These are phyloP conservation scores for Pegoplata infirma DNA, from an alignment of 2,888 invertebrate species.

Conservation along the genomic window DNA sequence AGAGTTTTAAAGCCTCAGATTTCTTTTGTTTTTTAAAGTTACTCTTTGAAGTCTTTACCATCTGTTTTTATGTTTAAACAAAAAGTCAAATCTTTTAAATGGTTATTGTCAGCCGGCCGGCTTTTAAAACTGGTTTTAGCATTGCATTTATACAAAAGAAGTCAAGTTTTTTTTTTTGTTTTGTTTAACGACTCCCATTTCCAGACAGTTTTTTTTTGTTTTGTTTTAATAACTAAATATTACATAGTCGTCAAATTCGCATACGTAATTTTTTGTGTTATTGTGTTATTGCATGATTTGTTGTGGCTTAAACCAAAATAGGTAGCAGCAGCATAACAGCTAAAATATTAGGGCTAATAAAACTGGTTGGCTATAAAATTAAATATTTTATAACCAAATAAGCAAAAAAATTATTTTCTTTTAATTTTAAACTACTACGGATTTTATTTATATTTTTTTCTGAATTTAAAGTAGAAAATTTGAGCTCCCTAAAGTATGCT, in stretches of 20 bases:
- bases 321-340: background rate
- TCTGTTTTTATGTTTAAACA: background rate
- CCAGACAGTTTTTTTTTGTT: too few species aligned
- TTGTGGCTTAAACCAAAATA: background rate
- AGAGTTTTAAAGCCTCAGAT: background rate
- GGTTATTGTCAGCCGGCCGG: constrained; percentile 49
- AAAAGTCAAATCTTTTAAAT: background rate
- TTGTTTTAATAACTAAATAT: background rate
- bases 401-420: too few species aligned
- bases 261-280: background rate
- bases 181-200: constrained; percentile 4
- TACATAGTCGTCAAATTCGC: background rate
- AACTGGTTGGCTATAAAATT: background rate
- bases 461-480: too few species aligned
- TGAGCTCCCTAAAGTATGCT: too few species aligned
- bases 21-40: background rate
- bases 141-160: background rate
- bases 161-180: constrained; percentile 20
- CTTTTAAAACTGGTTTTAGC: constrained; percentile 52
- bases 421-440: too few species aligned
- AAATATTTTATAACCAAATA: too few species aligned
- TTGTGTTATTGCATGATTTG: constrained; percentile 9
- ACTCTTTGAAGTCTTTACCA: background rate
- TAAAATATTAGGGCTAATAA: background rate
- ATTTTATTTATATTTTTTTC: too few species aligned